A percentile compares a stretch with the other conserved stretches of the same genome.
phyloP scores from a whole-genome alignment of 2,797 vertebrate genomes.

The Decapterus maruadsi region DNA sequence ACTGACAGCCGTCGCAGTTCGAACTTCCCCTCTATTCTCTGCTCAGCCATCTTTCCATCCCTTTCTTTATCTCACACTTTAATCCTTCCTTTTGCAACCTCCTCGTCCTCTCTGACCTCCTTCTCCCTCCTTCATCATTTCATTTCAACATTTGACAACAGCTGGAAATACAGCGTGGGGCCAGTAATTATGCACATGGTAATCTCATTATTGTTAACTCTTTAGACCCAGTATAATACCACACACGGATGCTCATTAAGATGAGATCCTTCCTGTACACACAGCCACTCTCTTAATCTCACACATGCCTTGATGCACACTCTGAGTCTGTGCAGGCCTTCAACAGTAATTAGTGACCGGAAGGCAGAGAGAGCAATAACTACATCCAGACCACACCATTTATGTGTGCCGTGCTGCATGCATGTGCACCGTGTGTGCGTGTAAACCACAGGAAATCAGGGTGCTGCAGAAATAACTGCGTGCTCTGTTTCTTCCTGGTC shows the following conservation, averaged over 20 bases:
- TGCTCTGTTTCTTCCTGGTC: conserved; percentile 24
- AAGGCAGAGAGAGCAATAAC: conserved; percentile 56
- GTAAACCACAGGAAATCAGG: conserved; percentile 45
- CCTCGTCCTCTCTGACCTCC: neutral
- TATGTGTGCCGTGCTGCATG: conserved; percentile 13
- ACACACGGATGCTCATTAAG: conserved; percentile 45
- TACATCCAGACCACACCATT: conserved; percentile 49
- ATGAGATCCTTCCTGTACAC: conserved; percentile 22
- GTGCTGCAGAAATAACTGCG: conserved; percentile 34
- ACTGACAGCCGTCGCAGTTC: conserved; percentile 24
- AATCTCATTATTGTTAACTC: conserved; percentile 27
- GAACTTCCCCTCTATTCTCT: conserved; percentile 28
- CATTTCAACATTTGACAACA: conserved; percentile 3
- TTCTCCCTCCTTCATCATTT: neutral
- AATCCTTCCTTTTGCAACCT: neutral
- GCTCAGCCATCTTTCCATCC: neutral
- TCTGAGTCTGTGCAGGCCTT: conserved; percentile 46
- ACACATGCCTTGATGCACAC: conserved; percentile 31
- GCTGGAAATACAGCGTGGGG: conserved; percentile 16
- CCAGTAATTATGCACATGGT: neutral
- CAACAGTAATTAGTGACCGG: conserved; percentile 62
- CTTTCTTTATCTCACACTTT: neutral
- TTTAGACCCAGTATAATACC: conserved; percentile 10
- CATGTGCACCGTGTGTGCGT: neutral
- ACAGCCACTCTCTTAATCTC: neutral